These are phyloP conservation scores for Calypte anna DNA, from an alignment of 2,113 vertebrate genomes.

Conservation along the genomic window DNA sequence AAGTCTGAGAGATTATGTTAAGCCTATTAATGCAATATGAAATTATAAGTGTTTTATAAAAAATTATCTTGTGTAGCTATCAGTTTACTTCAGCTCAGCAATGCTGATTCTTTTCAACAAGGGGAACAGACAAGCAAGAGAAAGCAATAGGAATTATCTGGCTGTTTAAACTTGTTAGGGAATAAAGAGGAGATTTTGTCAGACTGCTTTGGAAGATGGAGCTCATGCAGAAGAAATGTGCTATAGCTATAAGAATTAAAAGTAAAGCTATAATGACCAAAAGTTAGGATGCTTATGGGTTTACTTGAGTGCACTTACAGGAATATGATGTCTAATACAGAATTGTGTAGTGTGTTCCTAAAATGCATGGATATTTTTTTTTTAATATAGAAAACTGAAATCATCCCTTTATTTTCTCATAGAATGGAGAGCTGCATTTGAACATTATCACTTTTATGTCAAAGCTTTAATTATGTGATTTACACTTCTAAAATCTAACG, in stretches of 20 bases:
- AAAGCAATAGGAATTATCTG: background rate
- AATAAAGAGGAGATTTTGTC: background rate
- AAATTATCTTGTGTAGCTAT: slow-evolving; percentile 39
- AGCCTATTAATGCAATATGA: slow-evolving; percentile 55
- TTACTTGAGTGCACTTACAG: background rate
- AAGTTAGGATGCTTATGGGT: background rate
- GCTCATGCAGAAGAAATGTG: background rate
- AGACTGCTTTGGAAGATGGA: background rate
- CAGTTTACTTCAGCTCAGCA: background rate
- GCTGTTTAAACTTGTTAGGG: background rate
- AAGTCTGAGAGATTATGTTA: slow-evolving; percentile 58
- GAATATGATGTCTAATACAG: background rate
- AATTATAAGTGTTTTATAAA: slow-evolving; percentile 35
- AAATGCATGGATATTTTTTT: background rate
- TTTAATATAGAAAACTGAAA: background rate
- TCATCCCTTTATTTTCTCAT: background rate
- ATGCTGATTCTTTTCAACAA: background rate
- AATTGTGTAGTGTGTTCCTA: background rate
- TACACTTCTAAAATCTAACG: slow-evolving; percentile 61
- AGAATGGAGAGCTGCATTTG: background rate
- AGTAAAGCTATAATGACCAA: background rate
- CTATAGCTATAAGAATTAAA: background rate
- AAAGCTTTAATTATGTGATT: slow-evolving; percentile 59
- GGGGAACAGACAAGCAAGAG: background rate
- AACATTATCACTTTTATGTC: slow-evolving; percentile 44